Evolutionary conservation across 2,888 invertebrate species (phyloP), one percentile per base, ranked within the genome.

Genomic region (Silvanus unidentatus): DNA sequence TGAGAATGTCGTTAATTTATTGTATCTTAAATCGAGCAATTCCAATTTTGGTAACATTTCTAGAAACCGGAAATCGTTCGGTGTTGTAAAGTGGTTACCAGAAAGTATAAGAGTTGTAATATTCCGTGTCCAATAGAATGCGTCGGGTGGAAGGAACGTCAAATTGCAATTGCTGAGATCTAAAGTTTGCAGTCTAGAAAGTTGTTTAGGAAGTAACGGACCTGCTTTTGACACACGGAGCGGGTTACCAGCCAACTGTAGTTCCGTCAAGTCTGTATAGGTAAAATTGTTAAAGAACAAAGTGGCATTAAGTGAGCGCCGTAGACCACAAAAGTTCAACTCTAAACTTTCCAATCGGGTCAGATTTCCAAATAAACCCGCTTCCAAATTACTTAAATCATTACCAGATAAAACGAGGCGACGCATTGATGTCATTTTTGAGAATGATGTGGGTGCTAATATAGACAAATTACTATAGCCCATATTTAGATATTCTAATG

Each of bases 401-500:
- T 86, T 85, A 3, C 84, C 84, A 2, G 85, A 85, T 22, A 86
- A 71, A 39, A 84, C 75, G 13, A 85, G 70, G 40, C 76, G 75
- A 59, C 78, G 81, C 70, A 85, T 74, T 8, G 80, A 78, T 1
- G 80, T 79, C 82, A 84, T 84, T 60, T 80, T 79, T 2, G 82
- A 76, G 60, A 85, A 86, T 2, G 81, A 79, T 22, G 79, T 75
- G 29, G 80, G 81, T 0, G 80, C 79, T 43, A 85, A 74, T 51
- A 78, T 75, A 0, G 81, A 81, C 2, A 85, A 71, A 61, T 82
- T 79, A 65, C 84, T 84, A 62, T 82, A 83, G 4, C 84, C 83
- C 84, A 86, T 84, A 64, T 85, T 83, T 2, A 85, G 70, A 58
- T 81, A 82, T 64, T 82, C 80, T 32, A 86, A 68, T 10, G 80